A percentile compares a stretch with the other conserved stretches of the same genome.
phyloP scores from a whole-genome alignment of 2,113 vertebrate genomes.

The Fulica atra region DNA sequence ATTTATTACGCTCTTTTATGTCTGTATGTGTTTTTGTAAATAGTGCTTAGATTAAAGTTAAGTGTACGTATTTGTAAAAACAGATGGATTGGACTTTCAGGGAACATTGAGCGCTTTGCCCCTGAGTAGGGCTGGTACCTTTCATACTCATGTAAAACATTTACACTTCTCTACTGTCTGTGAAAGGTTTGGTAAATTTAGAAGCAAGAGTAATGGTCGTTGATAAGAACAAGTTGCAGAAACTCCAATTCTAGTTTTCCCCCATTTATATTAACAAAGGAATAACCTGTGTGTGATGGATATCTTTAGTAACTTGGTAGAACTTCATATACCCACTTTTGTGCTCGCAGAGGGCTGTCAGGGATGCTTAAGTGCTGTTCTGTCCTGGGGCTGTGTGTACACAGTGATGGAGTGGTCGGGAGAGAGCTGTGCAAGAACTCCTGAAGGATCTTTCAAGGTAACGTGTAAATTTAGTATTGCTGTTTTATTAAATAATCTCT shows the following conservation, averaged over 20 bases:
- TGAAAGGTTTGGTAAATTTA: background rate
- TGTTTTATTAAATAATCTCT: background rate
- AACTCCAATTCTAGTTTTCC: background rate
- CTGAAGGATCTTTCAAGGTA: conserved; percentile 8
- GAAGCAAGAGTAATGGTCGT: background rate
- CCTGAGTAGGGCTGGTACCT: background rate
- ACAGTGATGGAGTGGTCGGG: background rate
- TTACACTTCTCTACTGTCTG: background rate
- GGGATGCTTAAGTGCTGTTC: background rate
- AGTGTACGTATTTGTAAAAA: conserved; percentile 45
- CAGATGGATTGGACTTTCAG: conserved; percentile 11
- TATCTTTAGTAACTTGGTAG: background rate
- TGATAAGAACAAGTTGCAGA: background rate
- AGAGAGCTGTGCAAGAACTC: background rate
- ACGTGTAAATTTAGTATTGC: background rate
- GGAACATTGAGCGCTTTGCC: background rate
- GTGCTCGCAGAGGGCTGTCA: background rate
- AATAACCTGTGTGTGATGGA: background rate
- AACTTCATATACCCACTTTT: background rate
- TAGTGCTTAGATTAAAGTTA: conserved; percentile 56
- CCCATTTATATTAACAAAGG: background rate
- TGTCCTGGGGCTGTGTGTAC: background rate
- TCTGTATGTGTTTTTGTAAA: conserved; percentile 39
- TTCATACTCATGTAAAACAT: background rate
- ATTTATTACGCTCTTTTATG: conserved; percentile 50